A percentile compares a stretch with the other conserved stretches of the same genome.
Evolutionary conservation across 2,797 vertebrate species (phyloP).

Genomic region (Propithecus deckenii): DNA sequence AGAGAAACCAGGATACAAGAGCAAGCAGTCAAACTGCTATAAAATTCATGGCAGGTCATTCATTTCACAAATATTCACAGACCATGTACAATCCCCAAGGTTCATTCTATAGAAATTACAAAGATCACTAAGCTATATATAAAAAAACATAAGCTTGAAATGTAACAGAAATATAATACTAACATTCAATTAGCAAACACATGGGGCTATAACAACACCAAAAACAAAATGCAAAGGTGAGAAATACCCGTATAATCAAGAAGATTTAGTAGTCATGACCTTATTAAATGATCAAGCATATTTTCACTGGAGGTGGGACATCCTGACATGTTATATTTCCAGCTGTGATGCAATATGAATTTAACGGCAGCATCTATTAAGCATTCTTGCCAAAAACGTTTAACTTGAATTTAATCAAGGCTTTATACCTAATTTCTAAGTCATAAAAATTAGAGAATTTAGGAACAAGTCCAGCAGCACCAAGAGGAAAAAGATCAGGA

Average conservation of each 20-base stretch:
- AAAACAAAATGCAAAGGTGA: conserved; percentile 31
- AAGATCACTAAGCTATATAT: not conserved
- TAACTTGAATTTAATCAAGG: conserved; percentile 27
- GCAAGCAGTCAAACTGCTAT: not conserved
- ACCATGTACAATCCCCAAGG: not conserved
- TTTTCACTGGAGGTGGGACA: not conserved
- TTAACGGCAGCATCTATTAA: not conserved
- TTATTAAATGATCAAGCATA: conserved; percentile 16
- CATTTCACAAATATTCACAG: not conserved
- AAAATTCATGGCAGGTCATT: not conserved
- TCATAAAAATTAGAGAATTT: not conserved
- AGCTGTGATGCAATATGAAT: not conserved
- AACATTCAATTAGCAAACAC: not conserved
- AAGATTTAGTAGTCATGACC: not conserved
- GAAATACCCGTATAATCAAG: not conserved
- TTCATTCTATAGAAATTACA: not conserved
- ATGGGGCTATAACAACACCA: not conserved
- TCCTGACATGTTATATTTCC: not conserved
- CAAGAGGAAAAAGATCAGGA: not conserved
- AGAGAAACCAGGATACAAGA: not conserved
- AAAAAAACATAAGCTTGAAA: not conserved
- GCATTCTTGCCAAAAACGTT: conserved; percentile 2
- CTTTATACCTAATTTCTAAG: not conserved
- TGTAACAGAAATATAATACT: not conserved
- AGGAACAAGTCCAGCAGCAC: not conserved